These are phyloP conservation scores for Nomada lathburiana DNA, from an alignment of 2,888 invertebrate genomes.

Conservation along the genomic window DNA sequence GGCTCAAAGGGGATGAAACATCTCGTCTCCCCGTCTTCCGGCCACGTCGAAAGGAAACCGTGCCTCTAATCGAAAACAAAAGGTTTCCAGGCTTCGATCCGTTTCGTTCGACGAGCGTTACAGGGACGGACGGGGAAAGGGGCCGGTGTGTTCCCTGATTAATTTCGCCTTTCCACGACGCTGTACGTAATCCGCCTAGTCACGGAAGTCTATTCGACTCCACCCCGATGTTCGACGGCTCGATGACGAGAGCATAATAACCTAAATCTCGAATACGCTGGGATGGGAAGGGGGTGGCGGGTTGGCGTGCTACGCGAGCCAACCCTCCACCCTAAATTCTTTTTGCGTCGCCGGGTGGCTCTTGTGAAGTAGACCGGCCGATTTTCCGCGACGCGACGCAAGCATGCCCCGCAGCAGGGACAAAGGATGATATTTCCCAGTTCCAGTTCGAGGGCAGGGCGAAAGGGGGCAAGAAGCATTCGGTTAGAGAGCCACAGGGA, in stretches of 20 bases:
- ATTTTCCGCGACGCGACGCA: conserved; percentile 48
- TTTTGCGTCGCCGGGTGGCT: conserved; percentile 15
- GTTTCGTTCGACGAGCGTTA: conserved; percentile 35
- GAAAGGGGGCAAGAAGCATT: conserved; percentile 9
- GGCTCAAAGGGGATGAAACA: conserved; percentile 51
- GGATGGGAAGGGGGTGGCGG: background rate
- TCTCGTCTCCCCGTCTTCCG: conserved; percentile 26
- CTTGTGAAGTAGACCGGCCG: conserved; percentile 61
- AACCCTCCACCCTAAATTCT: conserved; percentile 13
- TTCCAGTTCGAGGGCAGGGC: conserved; percentile 24
- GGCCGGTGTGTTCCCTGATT: conserved; percentile 61
- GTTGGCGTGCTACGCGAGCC: conserved; percentile 40
- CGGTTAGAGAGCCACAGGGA: conserved; percentile 25
- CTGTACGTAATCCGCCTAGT: conserved; percentile 72
- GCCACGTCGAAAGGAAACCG: conserved; percentile 39
- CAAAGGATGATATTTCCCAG: conserved; percentile 56
- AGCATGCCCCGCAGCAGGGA: conserved; percentile 42
- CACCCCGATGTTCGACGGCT: conserved; percentile 56
- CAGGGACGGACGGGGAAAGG: conserved; percentile 20
- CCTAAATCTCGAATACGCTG: conserved; percentile 50
- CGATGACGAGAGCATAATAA: conserved; percentile 73
- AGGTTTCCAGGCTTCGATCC: conserved; percentile 51
- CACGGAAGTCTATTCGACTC: conserved; percentile 69
- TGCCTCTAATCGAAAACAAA: conserved; percentile 60
- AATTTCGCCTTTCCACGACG: conserved; percentile 70